A percentile compares a stretch with the other conserved stretches of the same genome.
phyloP scores from a whole-genome alignment of 1,140 invertebrate species.

The Drosophila prosaltans region DNA sequence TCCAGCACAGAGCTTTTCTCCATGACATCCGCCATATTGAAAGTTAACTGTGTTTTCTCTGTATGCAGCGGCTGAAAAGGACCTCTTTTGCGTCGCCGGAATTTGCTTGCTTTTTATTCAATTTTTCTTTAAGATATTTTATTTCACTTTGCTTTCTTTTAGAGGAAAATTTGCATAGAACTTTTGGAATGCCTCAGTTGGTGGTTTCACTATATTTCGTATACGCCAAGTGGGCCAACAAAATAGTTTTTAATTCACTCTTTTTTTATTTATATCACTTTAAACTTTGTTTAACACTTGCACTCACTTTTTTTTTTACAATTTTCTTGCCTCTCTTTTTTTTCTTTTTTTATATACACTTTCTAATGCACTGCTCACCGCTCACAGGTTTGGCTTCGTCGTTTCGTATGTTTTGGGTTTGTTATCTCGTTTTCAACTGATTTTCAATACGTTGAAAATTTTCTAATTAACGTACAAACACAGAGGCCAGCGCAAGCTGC shows the following conservation, averaged over 20 bases:
- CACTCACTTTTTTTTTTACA: conserved; percentile 37
- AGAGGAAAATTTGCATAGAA: neutral
- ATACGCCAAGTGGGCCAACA: neutral
- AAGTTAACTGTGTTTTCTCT: conserved; percentile 53
- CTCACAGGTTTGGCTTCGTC: conserved; percentile 17
- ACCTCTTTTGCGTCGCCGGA: conserved; percentile 49
- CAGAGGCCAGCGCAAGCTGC: conserved; percentile 47
- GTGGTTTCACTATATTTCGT: neutral
- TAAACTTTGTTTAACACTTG: conserved; percentile 7
- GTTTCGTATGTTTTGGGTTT: conserved; percentile 70
- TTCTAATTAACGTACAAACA: conserved; percentile 68
- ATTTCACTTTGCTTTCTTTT: neutral
- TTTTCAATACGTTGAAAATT: conserved; percentile 72
- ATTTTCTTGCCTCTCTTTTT: conserved; percentile 41
- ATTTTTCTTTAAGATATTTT: conserved; percentile 4
- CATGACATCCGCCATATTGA: conserved; percentile 82
- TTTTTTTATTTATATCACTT: neutral
- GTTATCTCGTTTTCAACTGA: conserved; percentile 82
- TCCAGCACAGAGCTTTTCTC: conserved; percentile 81
- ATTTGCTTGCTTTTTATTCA: conserved; percentile 23
- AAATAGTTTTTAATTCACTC: too few relatives aligned
- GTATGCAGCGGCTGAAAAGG: conserved; percentile 64
- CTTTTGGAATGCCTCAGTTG: neutral
- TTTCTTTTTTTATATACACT: conserved; percentile 23
- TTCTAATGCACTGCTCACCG: conserved; percentile 37